Evolutionary conservation across 35 echinoderm and acorn worm species (phyloP).

Genomic region (Heliocidaris erythrogramma): DNA sequence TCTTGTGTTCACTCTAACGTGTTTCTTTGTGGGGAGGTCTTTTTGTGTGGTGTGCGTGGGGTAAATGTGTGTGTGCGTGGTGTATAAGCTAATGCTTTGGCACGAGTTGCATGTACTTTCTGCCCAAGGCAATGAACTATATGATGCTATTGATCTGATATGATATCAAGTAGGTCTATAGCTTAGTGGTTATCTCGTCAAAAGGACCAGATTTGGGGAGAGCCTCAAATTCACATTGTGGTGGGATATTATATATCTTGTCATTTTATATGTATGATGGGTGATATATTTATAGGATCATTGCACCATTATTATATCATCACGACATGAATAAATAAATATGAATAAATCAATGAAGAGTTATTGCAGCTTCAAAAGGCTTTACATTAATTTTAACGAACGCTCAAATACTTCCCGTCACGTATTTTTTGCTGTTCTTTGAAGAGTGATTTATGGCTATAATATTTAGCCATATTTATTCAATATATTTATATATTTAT

Average conservation of each 20-base stretch:
- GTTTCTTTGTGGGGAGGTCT: neutral
- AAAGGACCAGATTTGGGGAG: neutral
- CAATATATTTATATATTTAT: no score
- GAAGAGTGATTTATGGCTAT: neutral
- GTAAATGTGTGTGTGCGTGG: neutral
- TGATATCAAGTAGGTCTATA: constrained; percentile 1
- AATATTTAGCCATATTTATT: no score
- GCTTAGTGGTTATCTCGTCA: constrained; percentile 1
- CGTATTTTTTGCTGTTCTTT: neutral
- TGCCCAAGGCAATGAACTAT: constrained; percentile 36
- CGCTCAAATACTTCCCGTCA: neutral
- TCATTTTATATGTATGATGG: neutral
- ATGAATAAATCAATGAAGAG: no score
- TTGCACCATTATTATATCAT: neutral
- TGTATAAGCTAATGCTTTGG: neutral
- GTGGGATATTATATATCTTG: neutral
- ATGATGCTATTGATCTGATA: neutral
- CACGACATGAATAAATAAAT: neutral
- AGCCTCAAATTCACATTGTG: neutral
- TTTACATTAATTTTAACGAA: neutral
- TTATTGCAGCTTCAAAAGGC: no score
- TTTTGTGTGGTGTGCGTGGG: neutral
- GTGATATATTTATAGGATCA: neutral
- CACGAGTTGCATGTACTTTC: constrained; percentile 10
- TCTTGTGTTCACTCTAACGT: constrained; percentile 20